Evolutionary conservation across 2,113 vertebrate genomes (phyloP).

Genomic region (Eleginops maclovinus): DNA sequence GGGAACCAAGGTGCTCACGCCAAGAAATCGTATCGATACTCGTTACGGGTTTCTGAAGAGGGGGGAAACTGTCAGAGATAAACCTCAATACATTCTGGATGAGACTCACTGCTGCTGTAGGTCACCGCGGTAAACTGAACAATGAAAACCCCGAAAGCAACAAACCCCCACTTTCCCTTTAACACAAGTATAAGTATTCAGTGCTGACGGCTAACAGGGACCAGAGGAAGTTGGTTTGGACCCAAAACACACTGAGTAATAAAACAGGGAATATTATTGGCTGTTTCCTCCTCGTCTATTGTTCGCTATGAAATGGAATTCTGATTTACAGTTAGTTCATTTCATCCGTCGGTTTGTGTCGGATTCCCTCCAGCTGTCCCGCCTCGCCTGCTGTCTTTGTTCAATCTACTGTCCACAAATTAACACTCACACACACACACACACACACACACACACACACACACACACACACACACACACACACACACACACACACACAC

Average conservation of each 20-base stretch:
- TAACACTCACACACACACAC: constrained; percentile 2
- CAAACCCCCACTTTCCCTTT: too few species aligned
- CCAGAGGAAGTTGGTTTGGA: neutral
- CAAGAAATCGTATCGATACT: too few species aligned
- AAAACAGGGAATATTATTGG: too few species aligned
- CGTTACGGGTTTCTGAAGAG: too few species aligned
- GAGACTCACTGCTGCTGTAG: too few species aligned
- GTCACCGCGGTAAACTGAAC: neutral
- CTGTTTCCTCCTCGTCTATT: neutral
- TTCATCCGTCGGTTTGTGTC: neutral
- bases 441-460: neutral
- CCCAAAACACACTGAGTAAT: too few species aligned
- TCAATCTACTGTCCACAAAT: constrained; percentile 21
- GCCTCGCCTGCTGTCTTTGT: constrained; percentile 2
- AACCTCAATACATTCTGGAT: too few species aligned
- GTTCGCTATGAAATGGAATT: neutral
- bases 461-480: neutral
- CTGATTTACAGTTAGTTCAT: neutral
- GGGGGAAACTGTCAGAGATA: too few species aligned
- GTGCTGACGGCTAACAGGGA: neutral
- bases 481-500: neutral
- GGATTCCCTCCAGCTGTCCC: neutral
- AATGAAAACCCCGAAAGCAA: too few species aligned
- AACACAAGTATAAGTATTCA: neutral
- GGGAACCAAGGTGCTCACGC: too few species aligned